Percentiles rank a stretch among this genome's conserved stretches.
Evolutionary conservation across 2,888 invertebrate genomes (phyloP).

Genomic region (Taphrorychus bicolor): DNA sequence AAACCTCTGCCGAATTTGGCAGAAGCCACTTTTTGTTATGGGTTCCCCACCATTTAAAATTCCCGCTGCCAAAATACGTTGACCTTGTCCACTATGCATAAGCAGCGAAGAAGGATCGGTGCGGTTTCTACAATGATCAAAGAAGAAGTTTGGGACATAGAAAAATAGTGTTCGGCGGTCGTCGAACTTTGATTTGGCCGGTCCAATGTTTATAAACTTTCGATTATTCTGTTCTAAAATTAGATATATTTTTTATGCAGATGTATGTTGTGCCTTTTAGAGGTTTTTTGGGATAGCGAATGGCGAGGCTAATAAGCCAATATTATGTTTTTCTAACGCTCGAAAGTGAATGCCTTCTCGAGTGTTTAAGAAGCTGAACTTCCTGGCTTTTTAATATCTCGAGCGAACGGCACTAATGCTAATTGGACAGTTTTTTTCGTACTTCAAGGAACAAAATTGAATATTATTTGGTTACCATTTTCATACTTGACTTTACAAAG

Average conservation of each 20-base stretch:
- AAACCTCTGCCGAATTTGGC: slow-evolving; percentile 40
- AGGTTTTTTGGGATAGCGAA: neutral
- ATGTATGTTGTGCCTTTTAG: neutral
- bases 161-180: slow-evolving; percentile 34
- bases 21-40: slow-evolving; percentile 40
- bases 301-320: neutral
- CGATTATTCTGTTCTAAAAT: slow-evolving; percentile 7
- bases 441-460: neutral
- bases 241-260: neutral
- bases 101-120: slow-evolving; percentile 26
- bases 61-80: slow-evolving; percentile 42
- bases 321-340: neutral
- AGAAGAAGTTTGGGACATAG: slow-evolving; percentile 36
- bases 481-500: slow-evolving; percentile 5
- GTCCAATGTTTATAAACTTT: slow-evolving; percentile 23
- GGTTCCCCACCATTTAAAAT: slow-evolving; percentile 38
- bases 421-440: slow-evolving; percentile 1
- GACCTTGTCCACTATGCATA: slow-evolving; percentile 41
- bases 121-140: slow-evolving; percentile 16
- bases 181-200: slow-evolving; percentile 23
- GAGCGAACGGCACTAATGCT: neutral
- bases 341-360: neutral
- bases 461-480: slow-evolving; percentile 8
- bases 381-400: slow-evolving; percentile 6
- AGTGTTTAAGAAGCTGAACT: slow-evolving; percentile 8